Evolutionary conservation across 2,888 invertebrate genomes (phyloP).

Genomic region (Dermolepida albohirtum): DNA sequence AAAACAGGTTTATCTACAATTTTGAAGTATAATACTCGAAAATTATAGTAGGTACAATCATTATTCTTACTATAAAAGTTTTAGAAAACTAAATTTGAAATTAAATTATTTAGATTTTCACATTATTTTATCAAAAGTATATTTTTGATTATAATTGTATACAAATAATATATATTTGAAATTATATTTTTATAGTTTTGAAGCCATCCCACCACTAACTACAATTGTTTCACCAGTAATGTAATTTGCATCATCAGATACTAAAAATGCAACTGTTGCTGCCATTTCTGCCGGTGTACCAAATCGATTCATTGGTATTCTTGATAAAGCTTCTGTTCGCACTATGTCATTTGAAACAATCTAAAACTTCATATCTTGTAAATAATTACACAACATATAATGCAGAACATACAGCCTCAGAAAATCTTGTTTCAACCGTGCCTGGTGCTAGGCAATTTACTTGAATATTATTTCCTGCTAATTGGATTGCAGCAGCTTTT

Average conservation of each 20-base stretch:
- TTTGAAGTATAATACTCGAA: too few species aligned
- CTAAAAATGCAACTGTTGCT: slow-evolving; percentile 75
- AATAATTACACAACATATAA: background rate
- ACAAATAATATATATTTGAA: background rate
- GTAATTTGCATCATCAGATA: slow-evolving; percentile 77
- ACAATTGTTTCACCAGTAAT: slow-evolving; percentile 80
- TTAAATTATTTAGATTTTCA: too few species aligned
- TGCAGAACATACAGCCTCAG: slow-evolving; percentile 73
- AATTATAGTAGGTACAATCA: too few species aligned
- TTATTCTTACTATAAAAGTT: too few species aligned
- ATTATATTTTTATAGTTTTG: slow-evolving; percentile 68
- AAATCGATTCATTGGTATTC: slow-evolving; percentile 67
- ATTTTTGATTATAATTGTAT: background rate
- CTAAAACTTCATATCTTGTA: slow-evolving; percentile 37
- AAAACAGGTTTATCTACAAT: too few species aligned
- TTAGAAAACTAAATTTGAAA: too few species aligned
- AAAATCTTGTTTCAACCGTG: slow-evolving; percentile 90
- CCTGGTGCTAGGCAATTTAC: slow-evolving; percentile 96
- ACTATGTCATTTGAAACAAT: slow-evolving; percentile 44
- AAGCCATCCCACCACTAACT: slow-evolving; percentile 73
- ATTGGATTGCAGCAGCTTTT: slow-evolving; percentile 82
- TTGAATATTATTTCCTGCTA: slow-evolving; percentile 85
- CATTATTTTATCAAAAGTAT: background rate
- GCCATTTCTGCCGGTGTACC: slow-evolving; percentile 73
- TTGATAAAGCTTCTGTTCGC: slow-evolving; percentile 57